Evolutionary conservation across 92 coral and sea anemone genomes (phyloP).

Genomic region (Phenganax stokvisi): DNA sequence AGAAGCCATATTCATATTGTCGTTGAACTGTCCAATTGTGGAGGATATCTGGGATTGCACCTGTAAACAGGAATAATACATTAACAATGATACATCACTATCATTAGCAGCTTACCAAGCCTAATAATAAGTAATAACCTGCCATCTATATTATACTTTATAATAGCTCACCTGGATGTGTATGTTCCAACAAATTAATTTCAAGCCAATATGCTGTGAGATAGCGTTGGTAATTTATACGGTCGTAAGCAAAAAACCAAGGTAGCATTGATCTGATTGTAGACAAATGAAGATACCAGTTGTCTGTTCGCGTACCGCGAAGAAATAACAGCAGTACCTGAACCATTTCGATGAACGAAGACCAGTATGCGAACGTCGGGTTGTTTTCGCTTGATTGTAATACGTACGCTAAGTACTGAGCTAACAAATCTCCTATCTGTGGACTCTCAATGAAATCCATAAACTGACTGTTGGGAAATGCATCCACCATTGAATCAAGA

Average conservation of each 20-base stretch:
- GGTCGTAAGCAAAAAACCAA: conserved; percentile 38
- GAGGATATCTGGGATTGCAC: conserved; percentile 20
- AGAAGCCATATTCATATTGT: conserved; percentile 30
- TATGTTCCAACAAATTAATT: conserved; percentile 28
- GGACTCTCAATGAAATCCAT: conserved; percentile 15
- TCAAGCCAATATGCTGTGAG: conserved; percentile 37
- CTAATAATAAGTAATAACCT: background rate
- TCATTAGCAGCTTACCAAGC: conserved; percentile 6
- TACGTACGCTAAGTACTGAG: conserved; percentile 28
- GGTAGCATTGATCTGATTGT: conserved; percentile 24
- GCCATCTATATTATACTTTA: background rate
- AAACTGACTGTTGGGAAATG: conserved; percentile 26
- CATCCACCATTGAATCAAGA: conserved; percentile 14
- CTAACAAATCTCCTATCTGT: conserved; percentile 11
- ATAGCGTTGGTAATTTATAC: conserved; percentile 30
- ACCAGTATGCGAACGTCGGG: conserved; percentile 27
- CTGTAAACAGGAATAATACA: conserved; percentile 7
- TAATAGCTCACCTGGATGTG: conserved; percentile 34
- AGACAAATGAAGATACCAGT: conserved; percentile 38
- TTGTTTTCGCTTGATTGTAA: background rate
- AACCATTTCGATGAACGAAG: conserved; percentile 37
- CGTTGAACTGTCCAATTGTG: conserved; percentile 40
- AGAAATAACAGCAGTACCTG: conserved; percentile 28
- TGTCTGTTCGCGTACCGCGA: conserved; percentile 31
- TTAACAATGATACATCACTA: conserved; percentile 14